Percentiles rank a stretch among this genome's conserved stretches.
phyloP scores from a whole-genome alignment of 2,113 vertebrate genomes.

The Ariopsis seemanni region DNA sequence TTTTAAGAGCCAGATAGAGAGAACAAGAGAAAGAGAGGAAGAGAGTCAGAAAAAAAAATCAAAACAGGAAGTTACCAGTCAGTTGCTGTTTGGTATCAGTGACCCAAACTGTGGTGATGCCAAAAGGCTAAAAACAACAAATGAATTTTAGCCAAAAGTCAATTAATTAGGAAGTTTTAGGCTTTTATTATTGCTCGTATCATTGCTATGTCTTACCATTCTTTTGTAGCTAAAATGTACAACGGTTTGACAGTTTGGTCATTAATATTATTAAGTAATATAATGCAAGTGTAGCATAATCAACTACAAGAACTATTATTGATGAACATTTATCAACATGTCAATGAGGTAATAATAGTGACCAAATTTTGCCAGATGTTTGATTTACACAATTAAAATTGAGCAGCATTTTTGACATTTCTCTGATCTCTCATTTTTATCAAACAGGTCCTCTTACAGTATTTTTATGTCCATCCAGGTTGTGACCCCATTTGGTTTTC shows the following conservation, averaged over 20 bases:
- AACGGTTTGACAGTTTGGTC: neutral
- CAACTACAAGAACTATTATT: neutral
- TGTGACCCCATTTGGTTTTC: neutral
- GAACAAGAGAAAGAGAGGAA: neutral
- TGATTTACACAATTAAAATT: neutral
- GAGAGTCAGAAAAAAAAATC: neutral
- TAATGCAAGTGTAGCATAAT: neutral
- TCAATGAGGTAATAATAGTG: neutral
- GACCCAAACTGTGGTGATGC: neutral
- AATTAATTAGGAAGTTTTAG: neutral
- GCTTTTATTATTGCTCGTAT: neutral
- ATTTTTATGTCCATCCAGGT: neutral
- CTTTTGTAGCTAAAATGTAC: neutral
- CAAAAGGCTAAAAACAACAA: neutral
- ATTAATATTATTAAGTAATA: neutral
- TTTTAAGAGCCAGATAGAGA: neutral
- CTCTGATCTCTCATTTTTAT: no score
- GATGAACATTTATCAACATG: neutral
- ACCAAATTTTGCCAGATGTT: neutral
- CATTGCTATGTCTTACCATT: neutral
- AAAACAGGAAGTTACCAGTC: neutral
- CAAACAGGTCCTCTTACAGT: neutral
- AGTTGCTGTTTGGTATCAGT: neutral
- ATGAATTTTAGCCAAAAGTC: neutral
- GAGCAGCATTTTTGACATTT: neutral